Conservation (phyloP, 1,140 invertebrate genomes). For the Caerostris darwini region DNA sequence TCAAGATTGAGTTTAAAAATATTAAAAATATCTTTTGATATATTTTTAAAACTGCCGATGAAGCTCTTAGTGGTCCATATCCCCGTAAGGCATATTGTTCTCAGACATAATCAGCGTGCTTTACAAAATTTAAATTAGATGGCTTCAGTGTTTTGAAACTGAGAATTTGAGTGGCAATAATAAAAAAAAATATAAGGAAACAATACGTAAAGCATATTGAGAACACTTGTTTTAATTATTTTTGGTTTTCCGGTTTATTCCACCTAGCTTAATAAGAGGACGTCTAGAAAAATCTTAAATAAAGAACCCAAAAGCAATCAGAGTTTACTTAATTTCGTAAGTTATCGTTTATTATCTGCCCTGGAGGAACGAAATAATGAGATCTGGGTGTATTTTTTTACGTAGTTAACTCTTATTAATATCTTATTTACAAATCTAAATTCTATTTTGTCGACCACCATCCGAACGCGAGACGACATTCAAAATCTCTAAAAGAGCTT, state of each 20-base stretch:
- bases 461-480: too few species aligned
- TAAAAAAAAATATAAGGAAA: neutral
- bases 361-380: conserved; percentile 2
- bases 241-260: neutral
- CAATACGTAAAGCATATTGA: neutral
- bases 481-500: too few species aligned
- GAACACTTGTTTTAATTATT: neutral
- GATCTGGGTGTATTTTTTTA: neutral
- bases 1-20: too few species aligned
- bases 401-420: neutral
- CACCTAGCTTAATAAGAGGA: too few species aligned
- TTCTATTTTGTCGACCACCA: neutral
- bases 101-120: too few species aligned
- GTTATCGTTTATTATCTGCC: neutral
- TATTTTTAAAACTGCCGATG: too few species aligned
- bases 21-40: too few species aligned
- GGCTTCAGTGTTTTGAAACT: too few species aligned
- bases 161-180: too few species aligned
- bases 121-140: too few species aligned
- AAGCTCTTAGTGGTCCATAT: too few species aligned
- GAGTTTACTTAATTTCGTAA: neutral
- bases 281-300: neutral
- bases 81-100: too few species aligned
- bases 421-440: neutral
- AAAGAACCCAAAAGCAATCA: neutral